Evolutionary conservation across 2,888 invertebrate genomes (phyloP).

Genomic region (Epicampocera succincta): DNA sequence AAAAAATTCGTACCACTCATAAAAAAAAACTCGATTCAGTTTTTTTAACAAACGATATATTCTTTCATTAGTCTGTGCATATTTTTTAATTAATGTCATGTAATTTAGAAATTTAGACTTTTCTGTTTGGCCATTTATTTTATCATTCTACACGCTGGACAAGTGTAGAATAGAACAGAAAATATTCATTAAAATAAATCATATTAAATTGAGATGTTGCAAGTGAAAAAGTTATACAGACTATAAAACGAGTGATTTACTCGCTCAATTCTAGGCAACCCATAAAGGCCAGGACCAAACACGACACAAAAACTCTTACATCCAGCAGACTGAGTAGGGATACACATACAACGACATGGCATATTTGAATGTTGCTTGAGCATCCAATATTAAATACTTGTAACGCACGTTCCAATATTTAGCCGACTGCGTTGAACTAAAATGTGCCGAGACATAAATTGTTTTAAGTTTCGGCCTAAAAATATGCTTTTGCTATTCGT

Average conservation of each 20-base stretch:
- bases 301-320: not conserved
- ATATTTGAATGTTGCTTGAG: not conserved
- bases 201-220: conserved; percentile 49
- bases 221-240: conserved; percentile 37
- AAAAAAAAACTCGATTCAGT: no score
- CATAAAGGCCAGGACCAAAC: not conserved
- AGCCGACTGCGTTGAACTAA: conserved; percentile 10
- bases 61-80: no score
- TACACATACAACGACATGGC: not conserved
- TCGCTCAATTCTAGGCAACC: conserved; percentile 17
- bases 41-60: no score
- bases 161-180: not conserved
- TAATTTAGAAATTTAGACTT: not conserved
- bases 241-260: conserved; percentile 41
- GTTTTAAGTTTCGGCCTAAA: conserved; percentile 46
- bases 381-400: not conserved
- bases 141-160: not conserved
- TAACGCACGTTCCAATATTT: conserved; percentile 11
- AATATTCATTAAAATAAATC: conserved; percentile 54
- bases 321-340: not conserved
- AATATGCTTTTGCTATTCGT: conserved; percentile 3
- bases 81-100: not conserved
- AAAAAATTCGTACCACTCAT: no score
- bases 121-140: not conserved
- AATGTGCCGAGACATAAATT: conserved; percentile 48